phyloP scores from a whole-genome alignment of 35 echinoderm and acorn worm species.

The Antedon bifida region DNA sequence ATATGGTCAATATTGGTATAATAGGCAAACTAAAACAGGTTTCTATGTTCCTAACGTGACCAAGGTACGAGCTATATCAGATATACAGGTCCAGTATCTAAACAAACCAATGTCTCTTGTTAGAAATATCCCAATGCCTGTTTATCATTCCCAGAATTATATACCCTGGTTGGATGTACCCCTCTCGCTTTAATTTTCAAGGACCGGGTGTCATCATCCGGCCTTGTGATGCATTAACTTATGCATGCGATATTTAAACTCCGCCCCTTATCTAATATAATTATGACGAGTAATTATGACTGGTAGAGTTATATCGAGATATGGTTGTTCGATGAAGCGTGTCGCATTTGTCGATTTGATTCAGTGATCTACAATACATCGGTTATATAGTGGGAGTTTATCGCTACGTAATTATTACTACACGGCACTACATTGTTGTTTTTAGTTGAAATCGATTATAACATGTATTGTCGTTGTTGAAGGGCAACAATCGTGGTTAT shows the following conservation, averaged over 20 bases:
- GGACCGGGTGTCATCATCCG: too few species aligned
- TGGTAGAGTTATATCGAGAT: background rate
- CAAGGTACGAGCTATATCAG: too few species aligned
- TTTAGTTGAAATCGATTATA: background rate
- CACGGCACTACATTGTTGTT: background rate
- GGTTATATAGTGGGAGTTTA: background rate
- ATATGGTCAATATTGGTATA: too few species aligned
- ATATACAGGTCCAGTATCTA: too few species aligned
- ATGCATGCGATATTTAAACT: background rate
- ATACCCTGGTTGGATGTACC: too few species aligned
- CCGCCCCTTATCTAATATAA: background rate
- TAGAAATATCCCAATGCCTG: too few species aligned
- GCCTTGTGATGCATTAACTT: background rate
- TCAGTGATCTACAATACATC: background rate
- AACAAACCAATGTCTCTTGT: too few species aligned
- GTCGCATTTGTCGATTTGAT: background rate
- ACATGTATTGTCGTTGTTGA: background rate
- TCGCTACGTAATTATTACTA: background rate
- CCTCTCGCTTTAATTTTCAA: too few species aligned
- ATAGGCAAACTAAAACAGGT: too few species aligned
- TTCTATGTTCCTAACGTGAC: too few species aligned
- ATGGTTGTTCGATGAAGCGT: background rate
- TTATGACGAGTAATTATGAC: background rate
- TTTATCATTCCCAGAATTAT: too few species aligned
- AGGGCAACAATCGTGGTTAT: background rate